These are phyloP conservation scores for Diogma glabrata DNA, from an alignment of 2,888 invertebrate genomes.

Conservation along the genomic window DNA sequence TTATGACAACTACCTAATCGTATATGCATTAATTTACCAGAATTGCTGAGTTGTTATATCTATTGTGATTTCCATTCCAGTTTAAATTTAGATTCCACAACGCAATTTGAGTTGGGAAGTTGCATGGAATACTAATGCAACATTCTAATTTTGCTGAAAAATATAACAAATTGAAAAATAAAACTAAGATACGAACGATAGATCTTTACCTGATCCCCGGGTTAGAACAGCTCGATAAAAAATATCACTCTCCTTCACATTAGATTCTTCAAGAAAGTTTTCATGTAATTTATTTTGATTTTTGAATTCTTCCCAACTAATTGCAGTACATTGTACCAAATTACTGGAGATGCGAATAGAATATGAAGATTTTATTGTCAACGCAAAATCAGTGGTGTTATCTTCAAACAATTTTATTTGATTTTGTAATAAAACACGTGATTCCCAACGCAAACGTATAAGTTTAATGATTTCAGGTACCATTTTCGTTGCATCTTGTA, in stretches of 20 bases:
- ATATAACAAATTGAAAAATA: constrained; percentile 3
- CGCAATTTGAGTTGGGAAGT: constrained; percentile 70
- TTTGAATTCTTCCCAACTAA: constrained; percentile 49
- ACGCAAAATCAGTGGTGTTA: constrained; percentile 29
- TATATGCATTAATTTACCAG: constrained; percentile 39
- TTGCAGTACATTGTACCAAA: constrained; percentile 57
- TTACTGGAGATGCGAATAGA: constrained; percentile 42
- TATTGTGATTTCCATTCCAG: constrained; percentile 54
- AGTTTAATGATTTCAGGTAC: constrained; percentile 66
- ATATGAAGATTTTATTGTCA: constrained; percentile 30
- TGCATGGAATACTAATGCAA: constrained; percentile 64
- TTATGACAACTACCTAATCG: not conserved
- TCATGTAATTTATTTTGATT: constrained; percentile 18
- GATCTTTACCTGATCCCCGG: constrained; percentile 44
- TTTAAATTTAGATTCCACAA: constrained; percentile 63
- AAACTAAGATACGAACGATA: constrained; percentile 34
- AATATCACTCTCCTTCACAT: constrained; percentile 51
- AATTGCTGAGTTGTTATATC: constrained; percentile 56
- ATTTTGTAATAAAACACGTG: constrained; percentile 61
- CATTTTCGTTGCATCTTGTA: constrained; percentile 43
- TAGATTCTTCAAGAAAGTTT: constrained; percentile 42
- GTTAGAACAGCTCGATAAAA: constrained; percentile 68
- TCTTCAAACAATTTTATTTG: constrained; percentile 53
- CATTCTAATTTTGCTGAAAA: constrained; percentile 58
- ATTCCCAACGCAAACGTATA: constrained; percentile 59